Percentiles rank a stretch among this genome's conserved stretches.
Evolutionary conservation across 2,888 invertebrate species (phyloP).

Genomic region (Himalopsyche kuldschensis): DNA sequence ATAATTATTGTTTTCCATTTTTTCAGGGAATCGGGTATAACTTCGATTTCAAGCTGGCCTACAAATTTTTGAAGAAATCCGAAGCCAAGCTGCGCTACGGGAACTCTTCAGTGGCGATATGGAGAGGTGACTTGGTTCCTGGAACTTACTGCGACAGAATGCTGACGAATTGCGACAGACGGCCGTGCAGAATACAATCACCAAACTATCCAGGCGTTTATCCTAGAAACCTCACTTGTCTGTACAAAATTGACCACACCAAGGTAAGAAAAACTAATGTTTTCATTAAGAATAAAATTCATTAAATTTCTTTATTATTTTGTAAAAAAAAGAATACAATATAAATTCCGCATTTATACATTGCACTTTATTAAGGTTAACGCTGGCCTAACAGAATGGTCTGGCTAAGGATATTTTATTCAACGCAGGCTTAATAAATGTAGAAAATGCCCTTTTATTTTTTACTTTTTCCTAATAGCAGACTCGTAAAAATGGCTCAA

Average conservation of each 20-base stretch:
- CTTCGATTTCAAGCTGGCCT: conserved; percentile 82
- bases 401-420: too few species aligned
- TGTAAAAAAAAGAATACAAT: too few species aligned
- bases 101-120: conserved; percentile 70
- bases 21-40: conserved; percentile 73
- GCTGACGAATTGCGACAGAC: conserved; percentile 74
- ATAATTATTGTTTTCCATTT: neutral
- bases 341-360: too few species aligned
- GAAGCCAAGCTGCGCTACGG: conserved; percentile 79
- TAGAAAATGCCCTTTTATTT: too few species aligned
- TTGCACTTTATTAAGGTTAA: too few species aligned
- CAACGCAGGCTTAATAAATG: too few species aligned
- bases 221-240: conserved; percentile 83
- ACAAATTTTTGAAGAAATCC: conserved; percentile 77
- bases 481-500: too few species aligned
- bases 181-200: conserved; percentile 75
- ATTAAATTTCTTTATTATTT: too few species aligned
- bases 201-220: conserved; percentile 91
- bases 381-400: too few species aligned
- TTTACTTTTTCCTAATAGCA: too few species aligned
- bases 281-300: too few species aligned
- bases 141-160: conserved; percentile 81
- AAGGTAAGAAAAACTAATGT: conserved; percentile 46
- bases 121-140: conserved; percentile 74
- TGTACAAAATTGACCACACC: conserved; percentile 70